phyloP scores from a whole-genome alignment of 2,888 invertebrate species.

The Parascotia fuliginaria region DNA sequence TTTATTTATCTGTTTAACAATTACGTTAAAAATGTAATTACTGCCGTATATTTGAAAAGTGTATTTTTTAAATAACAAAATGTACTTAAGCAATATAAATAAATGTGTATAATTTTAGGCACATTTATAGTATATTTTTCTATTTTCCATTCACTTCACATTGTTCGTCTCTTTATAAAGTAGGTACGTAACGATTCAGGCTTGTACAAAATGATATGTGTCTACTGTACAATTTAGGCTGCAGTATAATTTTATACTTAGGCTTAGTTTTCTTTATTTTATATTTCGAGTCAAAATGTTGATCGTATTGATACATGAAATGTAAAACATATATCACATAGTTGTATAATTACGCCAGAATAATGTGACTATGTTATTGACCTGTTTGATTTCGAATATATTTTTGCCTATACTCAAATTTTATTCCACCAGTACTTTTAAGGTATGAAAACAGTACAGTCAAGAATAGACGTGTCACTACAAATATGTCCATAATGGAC shows the following conservation, averaged over 20 bases:
- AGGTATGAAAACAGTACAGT: neutral
- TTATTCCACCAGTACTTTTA: conserved; percentile 7
- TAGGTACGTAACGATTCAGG: conserved; percentile 28
- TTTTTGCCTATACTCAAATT: conserved; percentile 12
- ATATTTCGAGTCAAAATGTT: conserved; percentile 3
- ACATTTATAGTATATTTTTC: conserved; percentile 8
- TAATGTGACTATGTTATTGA: conserved; percentile 30
- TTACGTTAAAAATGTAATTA: neutral
- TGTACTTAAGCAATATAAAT: neutral
- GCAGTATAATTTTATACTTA: conserved; percentile 44
- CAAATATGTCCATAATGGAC: neutral
- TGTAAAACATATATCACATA: conserved; percentile 8
- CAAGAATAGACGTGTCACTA: neutral
- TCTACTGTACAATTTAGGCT: conserved; percentile 47
- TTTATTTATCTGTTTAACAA: conserved; percentile 1
- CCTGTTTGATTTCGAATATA: conserved; percentile 33
- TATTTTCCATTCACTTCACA: conserved; percentile 40
- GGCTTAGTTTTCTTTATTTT: conserved; percentile 31
- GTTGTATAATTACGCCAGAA: conserved; percentile 11
- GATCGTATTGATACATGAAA: conserved; percentile 5
- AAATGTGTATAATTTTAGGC: conserved; percentile 10
- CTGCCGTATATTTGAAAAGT: neutral
- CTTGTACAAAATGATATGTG: conserved; percentile 50
- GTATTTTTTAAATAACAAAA: neutral
- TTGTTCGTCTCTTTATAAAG: conserved; percentile 32